Evolutionary conservation across 2,888 invertebrate species (phyloP), one percentile per base, ranked within the genome.

Genomic region (Mimumesa dahlbomi): DNA sequence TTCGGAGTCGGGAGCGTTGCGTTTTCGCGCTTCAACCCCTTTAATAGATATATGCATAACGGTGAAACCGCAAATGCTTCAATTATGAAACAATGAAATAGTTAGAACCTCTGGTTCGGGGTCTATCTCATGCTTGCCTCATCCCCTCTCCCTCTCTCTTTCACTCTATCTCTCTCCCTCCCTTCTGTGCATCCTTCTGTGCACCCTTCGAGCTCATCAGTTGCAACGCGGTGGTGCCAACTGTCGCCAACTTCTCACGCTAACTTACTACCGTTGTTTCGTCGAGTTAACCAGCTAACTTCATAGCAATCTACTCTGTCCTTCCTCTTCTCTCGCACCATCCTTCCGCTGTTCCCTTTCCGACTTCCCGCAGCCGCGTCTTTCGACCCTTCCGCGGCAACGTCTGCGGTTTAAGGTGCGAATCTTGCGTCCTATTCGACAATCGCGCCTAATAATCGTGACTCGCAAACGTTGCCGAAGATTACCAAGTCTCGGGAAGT

Each of bases 61-160:
- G 78, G 66, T 66, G 78, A 72, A 75, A 81, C 84, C 84, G 82
- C 85, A 84, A 86, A 84, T 83, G 86, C 83, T 84, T 87, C 85
- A 87, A 85, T 87, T 87, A 87, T 85, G 85, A 87, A 87, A 87
- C 87, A 86, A 86, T 87, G 87, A 86, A 86, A 86, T 84, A 86
- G 87, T 86, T 86, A 82, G 83, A 80, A 73, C 77, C 73, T 59
- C 74, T 50, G 66, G 68, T 66, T 59, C 66, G 58, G 45, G 54
- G 58, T 59, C 62, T 61, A 36, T 29, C n/a, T n/a, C n/a, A n/a
- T n/a, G n/a, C n/a, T n/a, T n/a, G n/a, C 36, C 48, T 38, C 29
- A 11, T 38, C 14, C 5, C 14, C 58, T 16, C 18, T 0, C 18
- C 34, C 11, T 1, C 58, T 31, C 48, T 16, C 9, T 48, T 22